Evolutionary conservation across 2,888 invertebrate genomes (phyloP), one percentile per base, ranked within the genome.

Genomic region (Bugulina stolonifera): DNA sequence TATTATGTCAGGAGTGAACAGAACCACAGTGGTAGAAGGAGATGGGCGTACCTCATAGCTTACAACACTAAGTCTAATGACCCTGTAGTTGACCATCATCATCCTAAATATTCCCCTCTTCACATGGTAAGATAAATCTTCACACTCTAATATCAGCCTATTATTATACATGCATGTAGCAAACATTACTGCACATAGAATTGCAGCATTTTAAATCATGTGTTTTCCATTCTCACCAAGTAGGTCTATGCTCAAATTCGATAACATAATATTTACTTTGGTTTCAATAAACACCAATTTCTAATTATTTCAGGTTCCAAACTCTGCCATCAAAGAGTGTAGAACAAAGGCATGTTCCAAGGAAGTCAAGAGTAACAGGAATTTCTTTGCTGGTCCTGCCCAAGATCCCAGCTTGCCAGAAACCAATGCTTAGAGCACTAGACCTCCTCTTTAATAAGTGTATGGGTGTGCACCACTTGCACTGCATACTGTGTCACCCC

Each of bases 21-120:
- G 64, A 71, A 71, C 54, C 52, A 71, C 32, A 71, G 71, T 35
- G 29, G n/a, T 23, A 71, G 54, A 27, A 71, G 71, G 54, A 3
- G 71, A 25, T 71, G 71, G 71, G 71, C 71, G 22, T 54, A 54
- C 29, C 54, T 71, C 27, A 54, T 71, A 23, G 71, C 71, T 29
- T 71, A 71, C 54, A 54, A 54, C 25, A 54, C 54, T 25, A 54
- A 52, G 27, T 25, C 14, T 25, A 71, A 71, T 25, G 25, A 23
- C 22, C 71, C 71, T 52, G 43, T 43, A 43, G 18, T 43, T 10
- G 43, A 43, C 18, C 43, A 43, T 43, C 43, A 43, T 18, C 43
- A 43, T 43, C 43, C 43, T 43, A 43, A 43, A 43, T 43, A 43
- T 43, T 10, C 5, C 10, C 43, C 5, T 10, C 43, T 43, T 43